phyloP scores from a whole-genome alignment of 2,888 invertebrate genomes.

The Conops quadrifasciatus region DNA sequence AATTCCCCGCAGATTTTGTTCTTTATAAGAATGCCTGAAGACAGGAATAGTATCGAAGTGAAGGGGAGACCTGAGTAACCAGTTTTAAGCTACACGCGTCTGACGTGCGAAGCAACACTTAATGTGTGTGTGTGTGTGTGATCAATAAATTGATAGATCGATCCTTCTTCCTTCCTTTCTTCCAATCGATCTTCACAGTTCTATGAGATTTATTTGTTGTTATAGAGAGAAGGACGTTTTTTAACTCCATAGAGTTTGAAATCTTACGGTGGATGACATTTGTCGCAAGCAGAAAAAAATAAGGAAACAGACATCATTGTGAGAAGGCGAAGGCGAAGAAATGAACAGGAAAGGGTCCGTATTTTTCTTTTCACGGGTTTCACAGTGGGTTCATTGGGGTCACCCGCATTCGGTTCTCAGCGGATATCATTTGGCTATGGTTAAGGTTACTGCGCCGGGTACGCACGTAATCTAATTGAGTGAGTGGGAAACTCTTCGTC shows the following conservation, averaged over 20 bases:
- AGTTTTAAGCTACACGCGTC: conserved; percentile 27
- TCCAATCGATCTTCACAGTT: background rate
- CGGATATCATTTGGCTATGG: conserved; percentile 26
- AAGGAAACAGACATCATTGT: conserved; percentile 2
- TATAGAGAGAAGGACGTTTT: conserved; percentile 8
- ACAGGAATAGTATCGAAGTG: background rate
- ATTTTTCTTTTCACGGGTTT: conserved; percentile 22
- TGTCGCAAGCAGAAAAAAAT: background rate
- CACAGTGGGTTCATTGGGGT: conserved; percentile 26
- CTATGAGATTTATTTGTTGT: conserved; percentile 10
- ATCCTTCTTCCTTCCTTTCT: background rate
- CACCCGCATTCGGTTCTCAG: conserved; percentile 17
- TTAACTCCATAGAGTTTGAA: background rate
- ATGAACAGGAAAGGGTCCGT: background rate
- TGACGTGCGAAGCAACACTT: conserved; percentile 26
- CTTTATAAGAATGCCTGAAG: too few relatives aligned
- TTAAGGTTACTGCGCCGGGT: conserved; percentile 2
- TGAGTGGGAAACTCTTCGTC: conserved; percentile 6
- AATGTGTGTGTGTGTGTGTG: conserved; percentile 13
- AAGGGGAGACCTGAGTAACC: conserved; percentile 14
- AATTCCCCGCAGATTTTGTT: too few relatives aligned
- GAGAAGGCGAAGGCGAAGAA: background rate
- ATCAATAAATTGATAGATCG: conserved; percentile 6
- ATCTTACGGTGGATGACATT: background rate
- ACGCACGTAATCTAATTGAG: background rate